Conservation (phyloP, 1,140 invertebrate genomes). For the Araneus ventricosus region DNA sequence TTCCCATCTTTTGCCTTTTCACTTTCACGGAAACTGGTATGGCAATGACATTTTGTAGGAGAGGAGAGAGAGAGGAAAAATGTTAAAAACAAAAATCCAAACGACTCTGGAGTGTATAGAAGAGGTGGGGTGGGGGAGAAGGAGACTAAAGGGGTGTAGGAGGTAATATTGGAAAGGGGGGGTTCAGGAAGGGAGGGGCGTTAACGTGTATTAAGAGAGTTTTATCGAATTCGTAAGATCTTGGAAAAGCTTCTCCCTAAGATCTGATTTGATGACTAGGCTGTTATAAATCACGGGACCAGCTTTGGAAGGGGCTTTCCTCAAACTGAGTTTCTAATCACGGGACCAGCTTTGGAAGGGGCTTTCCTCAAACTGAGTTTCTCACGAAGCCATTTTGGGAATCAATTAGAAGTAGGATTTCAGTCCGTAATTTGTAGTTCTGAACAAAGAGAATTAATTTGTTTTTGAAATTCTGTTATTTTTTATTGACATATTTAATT, state of each 20-base stretch:
- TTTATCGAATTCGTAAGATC: constrained; percentile 68
- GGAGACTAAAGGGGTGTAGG: not conserved
- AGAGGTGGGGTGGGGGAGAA: not conserved
- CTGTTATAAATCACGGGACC: constrained; percentile 63
- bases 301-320: not conserved
- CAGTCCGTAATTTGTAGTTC: too few species aligned
- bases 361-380: constrained; percentile 1
- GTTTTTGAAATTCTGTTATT: too few species aligned
- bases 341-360: not conserved
- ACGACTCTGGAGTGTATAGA: constrained; percentile 26
- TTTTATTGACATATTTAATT: too few species aligned
- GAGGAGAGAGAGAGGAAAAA: constrained; percentile 38
- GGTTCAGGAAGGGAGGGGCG: not conserved
- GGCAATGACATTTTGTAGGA: constrained; percentile 50
- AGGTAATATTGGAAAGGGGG: constrained; percentile 48
- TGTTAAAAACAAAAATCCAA: constrained; percentile 65
- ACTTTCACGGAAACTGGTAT: not conserved
- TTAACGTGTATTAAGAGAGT: constrained; percentile 73
- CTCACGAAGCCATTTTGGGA: not conserved
- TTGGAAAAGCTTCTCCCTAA: constrained; percentile 60
- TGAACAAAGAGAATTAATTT: too few species aligned
- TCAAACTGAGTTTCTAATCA: constrained; percentile 52
- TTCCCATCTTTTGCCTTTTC: constrained; percentile 43
- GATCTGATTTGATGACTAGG: constrained; percentile 70
- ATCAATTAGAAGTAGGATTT: not conserved